A percentile compares a stretch with the other conserved stretches of the same genome.
These are phyloP conservation scores for Merodon equestris DNA, from an alignment of 2,888 invertebrate species.

Conservation along the genomic window DNA sequence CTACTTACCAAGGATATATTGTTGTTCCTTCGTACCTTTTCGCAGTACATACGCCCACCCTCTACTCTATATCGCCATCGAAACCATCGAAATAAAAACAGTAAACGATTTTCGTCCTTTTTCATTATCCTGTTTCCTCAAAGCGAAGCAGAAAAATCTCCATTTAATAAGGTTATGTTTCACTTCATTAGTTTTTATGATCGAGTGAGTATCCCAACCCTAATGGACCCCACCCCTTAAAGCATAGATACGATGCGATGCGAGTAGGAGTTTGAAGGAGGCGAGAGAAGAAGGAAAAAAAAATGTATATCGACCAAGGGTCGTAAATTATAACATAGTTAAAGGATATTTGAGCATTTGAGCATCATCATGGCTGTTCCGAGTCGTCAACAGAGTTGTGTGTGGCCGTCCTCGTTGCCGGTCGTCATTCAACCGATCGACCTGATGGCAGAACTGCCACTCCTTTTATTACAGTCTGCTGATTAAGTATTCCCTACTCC, in stretches of 20 bases:
- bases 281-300: conserved; percentile 4
- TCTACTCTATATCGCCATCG: neutral
- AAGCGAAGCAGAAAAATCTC: conserved; percentile 16
- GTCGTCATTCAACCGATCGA: neutral
- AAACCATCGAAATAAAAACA: too few species aligned
- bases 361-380: conserved; percentile 41
- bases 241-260: too few species aligned
- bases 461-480: conserved; percentile 29
- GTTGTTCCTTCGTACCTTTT: too few species aligned
- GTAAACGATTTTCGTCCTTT: conserved; percentile 7
- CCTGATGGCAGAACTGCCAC: conserved; percentile 1
- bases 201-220: conserved; percentile 44
- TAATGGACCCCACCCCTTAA: conserved; percentile 11
- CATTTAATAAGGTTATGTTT: conserved; percentile 59
- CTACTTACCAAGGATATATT: too few species aligned
- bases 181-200: conserved; percentile 62
- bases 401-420: neutral
- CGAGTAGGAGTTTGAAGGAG: too few species aligned
- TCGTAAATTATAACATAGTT: conserved; percentile 56
- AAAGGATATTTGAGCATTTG: conserved; percentile 51
- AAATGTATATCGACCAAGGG: conserved; percentile 13
- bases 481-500: conserved; percentile 46
- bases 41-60: too few species aligned
- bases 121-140: conserved; percentile 36
- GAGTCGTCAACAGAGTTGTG: conserved; percentile 39